A percentile compares a stretch with the other conserved stretches of the same genome.
phyloP scores from a whole-genome alignment of 2,888 invertebrate species.

The Sesia apiformis region DNA sequence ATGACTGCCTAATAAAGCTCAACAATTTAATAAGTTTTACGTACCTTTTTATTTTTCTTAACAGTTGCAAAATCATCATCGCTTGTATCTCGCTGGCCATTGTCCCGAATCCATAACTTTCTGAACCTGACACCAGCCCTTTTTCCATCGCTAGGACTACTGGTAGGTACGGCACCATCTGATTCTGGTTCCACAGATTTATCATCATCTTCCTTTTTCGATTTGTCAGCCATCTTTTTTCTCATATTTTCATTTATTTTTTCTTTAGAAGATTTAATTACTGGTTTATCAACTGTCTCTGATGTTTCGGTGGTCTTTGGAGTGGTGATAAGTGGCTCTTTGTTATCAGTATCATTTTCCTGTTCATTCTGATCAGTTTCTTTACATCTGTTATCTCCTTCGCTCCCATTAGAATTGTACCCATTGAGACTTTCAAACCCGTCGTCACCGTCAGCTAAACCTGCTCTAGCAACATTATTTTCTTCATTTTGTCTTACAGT shows the following conservation, averaged over 20 bases:
- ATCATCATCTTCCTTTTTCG: conserved; percentile 61
- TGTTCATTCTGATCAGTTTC: conserved; percentile 8
- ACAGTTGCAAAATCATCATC: conserved; percentile 46
- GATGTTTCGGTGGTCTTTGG: neutral
- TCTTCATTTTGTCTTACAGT: conserved; percentile 41
- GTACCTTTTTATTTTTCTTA: conserved; percentile 56
- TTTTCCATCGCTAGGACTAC: conserved; percentile 42
- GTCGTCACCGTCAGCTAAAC: conserved; percentile 79
- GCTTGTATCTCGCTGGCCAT: conserved; percentile 37
- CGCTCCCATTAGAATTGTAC: conserved; percentile 83
- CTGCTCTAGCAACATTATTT: conserved; percentile 31
- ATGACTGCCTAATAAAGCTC: no score
- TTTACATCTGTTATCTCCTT: conserved; percentile 40
- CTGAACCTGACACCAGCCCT: conserved; percentile 54
- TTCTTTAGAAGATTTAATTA: neutral
- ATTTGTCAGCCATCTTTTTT: neutral
- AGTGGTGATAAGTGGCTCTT: conserved; percentile 11
- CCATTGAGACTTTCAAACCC: conserved; percentile 91
- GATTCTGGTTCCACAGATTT: conserved; percentile 50
- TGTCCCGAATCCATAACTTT: conserved; percentile 49
- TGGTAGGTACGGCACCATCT: conserved; percentile 42
- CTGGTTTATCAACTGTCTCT: conserved; percentile 3
- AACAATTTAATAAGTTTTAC: no score
- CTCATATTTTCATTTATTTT: neutral
- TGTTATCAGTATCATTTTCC: conserved; percentile 12